These are phyloP conservation scores for Trachelus iudaicus DNA, from an alignment of 2,888 invertebrate genomes.

Conservation along the genomic window DNA sequence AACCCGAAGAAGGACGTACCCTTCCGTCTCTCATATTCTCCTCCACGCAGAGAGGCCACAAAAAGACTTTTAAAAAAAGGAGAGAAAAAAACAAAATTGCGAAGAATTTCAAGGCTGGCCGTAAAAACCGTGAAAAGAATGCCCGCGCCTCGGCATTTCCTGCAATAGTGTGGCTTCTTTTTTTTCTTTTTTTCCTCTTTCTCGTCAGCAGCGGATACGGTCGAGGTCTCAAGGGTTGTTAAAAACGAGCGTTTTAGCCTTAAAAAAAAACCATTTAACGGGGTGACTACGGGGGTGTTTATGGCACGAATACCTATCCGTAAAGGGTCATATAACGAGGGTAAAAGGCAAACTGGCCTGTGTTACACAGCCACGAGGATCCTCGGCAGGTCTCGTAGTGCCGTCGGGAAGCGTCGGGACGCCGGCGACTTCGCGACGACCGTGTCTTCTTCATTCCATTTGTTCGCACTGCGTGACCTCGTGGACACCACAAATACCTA, in stretches of 20 bases:
- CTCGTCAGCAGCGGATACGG: conserved; percentile 17
- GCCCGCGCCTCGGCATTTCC: conserved; percentile 51
- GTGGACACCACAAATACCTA: conserved; percentile 46
- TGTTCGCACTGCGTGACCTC: conserved; percentile 39
- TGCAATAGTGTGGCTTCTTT: conserved; percentile 61
- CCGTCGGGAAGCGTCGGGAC: conserved; percentile 24
- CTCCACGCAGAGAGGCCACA: conserved; percentile 18
- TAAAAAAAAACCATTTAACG: conserved; percentile 55
- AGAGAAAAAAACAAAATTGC: conserved; percentile 44
- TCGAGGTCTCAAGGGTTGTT: conserved; percentile 60
- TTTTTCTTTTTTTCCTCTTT: conserved; percentile 22
- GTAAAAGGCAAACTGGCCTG: conserved; percentile 37
- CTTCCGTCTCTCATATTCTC: conserved; percentile 18
- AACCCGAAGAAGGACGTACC: conserved; percentile 12
- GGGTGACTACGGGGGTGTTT: conserved; percentile 47
- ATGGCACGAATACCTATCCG: conserved; percentile 14
- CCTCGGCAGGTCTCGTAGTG: neutral
- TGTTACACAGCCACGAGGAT: conserved; percentile 10
- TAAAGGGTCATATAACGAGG: conserved; percentile 37
- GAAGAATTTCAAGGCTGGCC: conserved; percentile 56
- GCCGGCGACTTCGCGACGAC: conserved; percentile 18
- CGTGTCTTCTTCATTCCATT: neutral
- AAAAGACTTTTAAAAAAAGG: conserved; percentile 27
- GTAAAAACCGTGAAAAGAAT: conserved; percentile 49
- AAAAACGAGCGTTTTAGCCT: conserved; percentile 45